A percentile compares a stretch with the other conserved stretches of the same genome.
phyloP scores from a whole-genome alignment of 2,888 invertebrate species.

The Cynaeus angustus region DNA sequence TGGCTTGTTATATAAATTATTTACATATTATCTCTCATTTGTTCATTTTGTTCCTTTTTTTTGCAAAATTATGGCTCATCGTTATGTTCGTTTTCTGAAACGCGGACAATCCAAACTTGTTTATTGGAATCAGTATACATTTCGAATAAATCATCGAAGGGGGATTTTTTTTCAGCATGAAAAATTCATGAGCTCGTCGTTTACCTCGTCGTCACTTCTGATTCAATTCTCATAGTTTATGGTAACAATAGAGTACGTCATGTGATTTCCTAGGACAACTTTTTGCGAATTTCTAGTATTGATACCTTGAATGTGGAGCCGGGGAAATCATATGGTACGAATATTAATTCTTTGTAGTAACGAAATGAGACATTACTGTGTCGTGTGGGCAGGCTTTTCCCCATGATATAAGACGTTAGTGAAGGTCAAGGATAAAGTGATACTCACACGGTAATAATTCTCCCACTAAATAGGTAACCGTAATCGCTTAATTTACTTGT shows the following conservation, averaged over 20 bases:
- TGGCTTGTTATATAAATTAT: constrained; percentile 34
- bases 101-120: not conserved
- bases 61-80: not conserved
- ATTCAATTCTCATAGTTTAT: too few species aligned
- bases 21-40: constrained; percentile 1
- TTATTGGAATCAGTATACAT: not conserved
- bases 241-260: not conserved
- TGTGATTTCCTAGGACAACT: not conserved
- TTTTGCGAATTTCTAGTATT: not conserved
- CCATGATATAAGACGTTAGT: constrained; percentile 6
- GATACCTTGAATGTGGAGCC: not conserved
- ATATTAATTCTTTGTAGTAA: not conserved
- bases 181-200: too few species aligned
- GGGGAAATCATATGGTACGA: not conserved
- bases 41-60: not conserved
- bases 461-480: not conserved
- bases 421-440: constrained; percentile 7
- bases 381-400: constrained; percentile 16
- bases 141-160: not conserved
- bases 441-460: not conserved
- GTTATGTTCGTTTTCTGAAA: not conserved
- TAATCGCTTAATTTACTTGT: too few species aligned
- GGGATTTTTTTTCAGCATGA: not conserved
- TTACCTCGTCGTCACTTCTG: too few species aligned
- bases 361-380: not conserved